These are phyloP conservation scores for Prunella himalayana DNA, from an alignment of 2,113 vertebrate genomes.

Conservation along the genomic window DNA sequence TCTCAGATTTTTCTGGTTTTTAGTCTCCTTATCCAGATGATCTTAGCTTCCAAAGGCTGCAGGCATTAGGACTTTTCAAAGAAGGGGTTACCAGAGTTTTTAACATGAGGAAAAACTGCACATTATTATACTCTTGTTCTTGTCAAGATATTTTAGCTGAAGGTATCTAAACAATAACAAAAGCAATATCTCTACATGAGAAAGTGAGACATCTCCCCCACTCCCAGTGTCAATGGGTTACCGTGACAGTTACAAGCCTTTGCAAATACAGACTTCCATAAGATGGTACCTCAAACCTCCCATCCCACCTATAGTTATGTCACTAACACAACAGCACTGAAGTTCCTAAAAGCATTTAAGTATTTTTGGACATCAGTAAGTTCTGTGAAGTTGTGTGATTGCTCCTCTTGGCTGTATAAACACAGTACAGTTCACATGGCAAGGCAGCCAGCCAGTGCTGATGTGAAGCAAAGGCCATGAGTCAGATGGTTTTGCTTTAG, in stretches of 20 bases:
- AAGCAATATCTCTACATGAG: background rate
- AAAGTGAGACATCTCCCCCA: background rate
- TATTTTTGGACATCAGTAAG: background rate
- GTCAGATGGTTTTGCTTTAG: background rate
- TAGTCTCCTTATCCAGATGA: background rate
- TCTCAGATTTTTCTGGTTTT: background rate
- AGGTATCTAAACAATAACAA: background rate
- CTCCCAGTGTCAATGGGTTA: fast-evolving
- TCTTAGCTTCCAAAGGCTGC: background rate
- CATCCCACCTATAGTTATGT: background rate
- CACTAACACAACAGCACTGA: background rate
- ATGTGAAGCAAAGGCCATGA: background rate
- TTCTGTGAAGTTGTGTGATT: background rate
- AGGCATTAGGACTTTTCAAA: background rate
- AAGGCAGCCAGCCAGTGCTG: background rate
- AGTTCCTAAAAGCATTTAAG: background rate
- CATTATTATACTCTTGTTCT: background rate
- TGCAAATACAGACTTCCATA: background rate
- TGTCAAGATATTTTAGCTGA: background rate
- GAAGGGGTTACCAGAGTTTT: background rate
- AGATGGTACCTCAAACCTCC: background rate
- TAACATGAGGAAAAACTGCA: background rate
- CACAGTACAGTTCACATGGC: background rate
- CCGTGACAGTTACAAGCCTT: background rate
- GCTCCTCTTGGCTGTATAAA: background rate